Conservation (phyloP, 1,140 invertebrate genomes). For the Aplysia californica region DNA sequence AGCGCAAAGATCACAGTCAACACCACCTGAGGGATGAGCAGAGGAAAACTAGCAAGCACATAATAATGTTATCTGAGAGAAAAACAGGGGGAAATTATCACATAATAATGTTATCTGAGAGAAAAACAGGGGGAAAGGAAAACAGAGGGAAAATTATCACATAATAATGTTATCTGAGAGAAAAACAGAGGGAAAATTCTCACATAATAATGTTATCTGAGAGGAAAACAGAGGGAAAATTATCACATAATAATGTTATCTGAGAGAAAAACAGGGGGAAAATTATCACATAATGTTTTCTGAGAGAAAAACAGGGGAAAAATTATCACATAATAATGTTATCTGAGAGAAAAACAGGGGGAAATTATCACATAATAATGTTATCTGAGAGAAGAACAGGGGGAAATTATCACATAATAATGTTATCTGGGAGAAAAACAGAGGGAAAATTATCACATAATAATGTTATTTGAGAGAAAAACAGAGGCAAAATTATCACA, state of each 20-base stretch:
- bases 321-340: background rate
- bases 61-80: background rate
- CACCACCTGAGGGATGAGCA: conserved; percentile 73
- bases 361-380: background rate
- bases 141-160: background rate
- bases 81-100: background rate
- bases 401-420: background rate
- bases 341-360: too few species aligned
- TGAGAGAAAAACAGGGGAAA: background rate
- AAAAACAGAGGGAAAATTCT: background rate
- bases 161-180: background rate
- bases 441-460: too few species aligned
- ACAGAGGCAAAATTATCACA: too few species aligned
- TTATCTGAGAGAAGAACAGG: background rate
- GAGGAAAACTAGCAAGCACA: background rate
- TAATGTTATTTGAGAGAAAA: too few species aligned
- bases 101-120: background rate
- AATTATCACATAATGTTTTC: background rate
- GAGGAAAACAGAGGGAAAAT: background rate
- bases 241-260: background rate
- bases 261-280: background rate
- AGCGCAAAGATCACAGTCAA: conserved; percentile 96
- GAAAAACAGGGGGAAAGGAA: background rate
- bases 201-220: background rate
- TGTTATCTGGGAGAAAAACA: too few species aligned